These are phyloP conservation scores for Perodicticus potto DNA, from an alignment of 2,797 vertebrate species.

Conservation along the genomic window DNA sequence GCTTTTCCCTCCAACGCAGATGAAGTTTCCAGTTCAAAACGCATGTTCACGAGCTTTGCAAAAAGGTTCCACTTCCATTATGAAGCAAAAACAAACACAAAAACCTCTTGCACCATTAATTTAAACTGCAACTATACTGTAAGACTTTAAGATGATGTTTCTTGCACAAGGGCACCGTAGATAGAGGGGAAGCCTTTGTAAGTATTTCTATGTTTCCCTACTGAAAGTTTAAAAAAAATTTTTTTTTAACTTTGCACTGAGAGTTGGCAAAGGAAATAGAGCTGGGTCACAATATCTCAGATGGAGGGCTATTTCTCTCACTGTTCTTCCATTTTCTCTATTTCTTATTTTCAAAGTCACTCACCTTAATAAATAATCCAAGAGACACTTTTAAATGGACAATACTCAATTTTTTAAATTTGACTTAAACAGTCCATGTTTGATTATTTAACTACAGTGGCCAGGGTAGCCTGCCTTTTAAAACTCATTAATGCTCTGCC, in stretches of 20 bases:
- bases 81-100: background rate
- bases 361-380: constrained; percentile 23
- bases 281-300: background rate
- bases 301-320: background rate
- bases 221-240: background rate
- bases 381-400: background rate
- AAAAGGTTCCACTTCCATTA: background rate
- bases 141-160: constrained; percentile 42
- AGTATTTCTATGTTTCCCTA: constrained; percentile 59
- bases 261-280: constrained; percentile 38
- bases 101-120: constrained; percentile 50
- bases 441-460: background rate
- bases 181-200: constrained; percentile 52
- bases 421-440: background rate
- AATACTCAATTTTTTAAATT: background rate
- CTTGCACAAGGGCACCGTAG: constrained; percentile 46
- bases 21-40: background rate
- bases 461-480: background rate
- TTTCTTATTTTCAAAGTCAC: constrained; percentile 25
- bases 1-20: background rate
- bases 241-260: background rate
- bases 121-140: constrained; percentile 16
- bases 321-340: background rate
- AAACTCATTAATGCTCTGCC: background rate
- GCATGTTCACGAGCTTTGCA: background rate